A percentile compares a stretch with the other conserved stretches of the same genome.
phyloP scores from a whole-genome alignment of 2,113 vertebrate species.

The Cinclus mexicanus region DNA sequence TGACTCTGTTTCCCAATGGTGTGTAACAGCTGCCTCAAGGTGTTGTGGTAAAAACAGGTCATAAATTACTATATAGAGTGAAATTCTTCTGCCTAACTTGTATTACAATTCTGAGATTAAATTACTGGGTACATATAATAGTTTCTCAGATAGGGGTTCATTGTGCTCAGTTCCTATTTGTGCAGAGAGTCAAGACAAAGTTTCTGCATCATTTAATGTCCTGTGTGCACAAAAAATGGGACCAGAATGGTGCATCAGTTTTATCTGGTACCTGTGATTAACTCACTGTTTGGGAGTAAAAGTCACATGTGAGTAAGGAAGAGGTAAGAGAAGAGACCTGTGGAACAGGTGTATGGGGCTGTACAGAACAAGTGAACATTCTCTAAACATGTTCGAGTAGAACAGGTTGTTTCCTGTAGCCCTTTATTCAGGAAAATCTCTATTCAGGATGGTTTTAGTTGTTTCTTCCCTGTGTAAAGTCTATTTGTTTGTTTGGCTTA shows the following conservation, averaged over 20 bases:
- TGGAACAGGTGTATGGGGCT: neutral
- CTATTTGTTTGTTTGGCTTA: neutral
- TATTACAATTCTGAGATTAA: neutral
- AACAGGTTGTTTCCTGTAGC: neutral
- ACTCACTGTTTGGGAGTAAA: neutral
- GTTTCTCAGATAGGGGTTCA: neutral
- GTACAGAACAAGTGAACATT: neutral
- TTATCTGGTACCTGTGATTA: neutral
- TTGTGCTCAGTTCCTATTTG: neutral
- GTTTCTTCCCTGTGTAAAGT: neutral
- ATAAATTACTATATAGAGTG: rapidly evolving
- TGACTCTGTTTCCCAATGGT: neutral
- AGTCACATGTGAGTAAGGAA: neutral
- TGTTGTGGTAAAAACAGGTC: neutral
- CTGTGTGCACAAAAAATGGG: neutral
- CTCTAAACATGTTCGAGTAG: neutral
- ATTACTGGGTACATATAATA: neutral
- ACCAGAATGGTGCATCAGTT: neutral
- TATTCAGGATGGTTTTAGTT: neutral
- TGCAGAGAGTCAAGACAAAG: neutral
- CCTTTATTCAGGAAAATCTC: neutral
- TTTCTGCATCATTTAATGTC: neutral
- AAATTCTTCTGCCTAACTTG: neutral
- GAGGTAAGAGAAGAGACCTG: neutral
- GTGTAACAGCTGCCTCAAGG: neutral